These are phyloP conservation scores for Amblyornis subalaris DNA, from an alignment of 2,113 vertebrate species.

Conservation along the genomic window DNA sequence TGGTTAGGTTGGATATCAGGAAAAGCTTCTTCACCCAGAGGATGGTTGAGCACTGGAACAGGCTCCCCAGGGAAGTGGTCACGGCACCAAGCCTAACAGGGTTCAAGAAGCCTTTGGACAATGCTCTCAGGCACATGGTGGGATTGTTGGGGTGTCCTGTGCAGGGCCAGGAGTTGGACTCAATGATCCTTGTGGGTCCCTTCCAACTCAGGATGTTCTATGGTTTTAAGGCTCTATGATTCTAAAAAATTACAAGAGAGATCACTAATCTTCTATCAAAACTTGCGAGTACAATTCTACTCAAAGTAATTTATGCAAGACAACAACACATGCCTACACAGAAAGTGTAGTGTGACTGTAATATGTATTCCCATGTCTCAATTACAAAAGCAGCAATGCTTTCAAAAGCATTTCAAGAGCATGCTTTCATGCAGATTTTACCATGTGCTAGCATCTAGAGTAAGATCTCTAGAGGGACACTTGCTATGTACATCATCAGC, in stretches of 20 bases:
- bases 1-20: no score
- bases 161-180: no score
- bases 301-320: background rate
- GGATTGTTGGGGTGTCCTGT: no score
- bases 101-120: no score
- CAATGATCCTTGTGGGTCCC: no score
- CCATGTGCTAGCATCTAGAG: background rate
- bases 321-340: background rate
- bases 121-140: no score
- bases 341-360: background rate
- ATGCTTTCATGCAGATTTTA: background rate
- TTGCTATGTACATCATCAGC: background rate
- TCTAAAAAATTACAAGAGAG: background rate
- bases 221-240: background rate
- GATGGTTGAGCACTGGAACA: no score
- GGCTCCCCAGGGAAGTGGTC: no score
- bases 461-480: background rate
- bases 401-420: background rate
- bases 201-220: no score
- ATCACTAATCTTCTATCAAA: background rate
- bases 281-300: background rate
- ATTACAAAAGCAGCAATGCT: background rate
- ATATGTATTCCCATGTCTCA: background rate
- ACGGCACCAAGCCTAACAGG: no score
- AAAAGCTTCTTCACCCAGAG: no score